Conservation (phyloP, 2,113 vertebrate species). For the Smithornis capensis region DNA sequence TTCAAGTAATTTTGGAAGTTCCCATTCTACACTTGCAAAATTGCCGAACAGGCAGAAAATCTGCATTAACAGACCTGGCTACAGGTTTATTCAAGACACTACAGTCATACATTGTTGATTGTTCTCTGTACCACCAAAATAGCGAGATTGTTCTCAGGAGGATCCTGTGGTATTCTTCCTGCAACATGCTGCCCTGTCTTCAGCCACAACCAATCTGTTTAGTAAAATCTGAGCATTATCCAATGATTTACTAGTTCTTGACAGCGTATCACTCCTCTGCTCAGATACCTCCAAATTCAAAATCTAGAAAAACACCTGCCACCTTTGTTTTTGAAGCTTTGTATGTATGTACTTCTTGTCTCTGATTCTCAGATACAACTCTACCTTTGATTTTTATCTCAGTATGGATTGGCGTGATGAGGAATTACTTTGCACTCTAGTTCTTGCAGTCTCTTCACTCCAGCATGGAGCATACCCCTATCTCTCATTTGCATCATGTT, state of each 20-base stretch:
- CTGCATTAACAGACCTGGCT: neutral
- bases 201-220: neutral
- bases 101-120: too few species aligned
- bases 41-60: neutral
- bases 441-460: neutral
- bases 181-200: neutral
- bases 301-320: neutral
- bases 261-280: neutral
- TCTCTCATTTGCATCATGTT: neutral
- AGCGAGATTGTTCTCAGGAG: too few species aligned
- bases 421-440: neutral
- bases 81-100: neutral
- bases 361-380: neutral
- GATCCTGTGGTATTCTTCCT: too few species aligned
- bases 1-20: neutral
- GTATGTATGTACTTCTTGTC: neutral
- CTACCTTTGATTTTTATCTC: neutral
- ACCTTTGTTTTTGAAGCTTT: neutral
- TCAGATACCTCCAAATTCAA: neutral
- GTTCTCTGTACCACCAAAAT: neutral
- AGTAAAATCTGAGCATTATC: neutral
- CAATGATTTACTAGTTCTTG: neutral
- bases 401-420: neutral
- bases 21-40: neutral
- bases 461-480: rapidly evolving